Evolutionary conservation across 2,888 invertebrate species (phyloP).

Genomic region (Holacanthella duospinosa): DNA sequence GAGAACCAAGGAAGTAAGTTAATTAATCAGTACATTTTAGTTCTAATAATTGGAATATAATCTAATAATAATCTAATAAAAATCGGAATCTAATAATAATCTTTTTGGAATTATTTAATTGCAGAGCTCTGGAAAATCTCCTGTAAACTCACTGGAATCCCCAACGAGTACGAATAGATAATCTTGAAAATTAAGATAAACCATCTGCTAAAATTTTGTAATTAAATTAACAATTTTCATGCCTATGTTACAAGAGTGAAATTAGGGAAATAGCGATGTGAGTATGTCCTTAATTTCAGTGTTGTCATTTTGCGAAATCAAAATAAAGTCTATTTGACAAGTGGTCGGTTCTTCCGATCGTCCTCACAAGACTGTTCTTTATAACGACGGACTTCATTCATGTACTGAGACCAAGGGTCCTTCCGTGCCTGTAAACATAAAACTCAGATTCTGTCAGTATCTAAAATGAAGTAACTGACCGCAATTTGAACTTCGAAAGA

Average conservation of each 20-base stretch:
- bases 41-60: background rate
- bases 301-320: no score
- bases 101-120: no score
- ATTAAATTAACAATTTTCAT: no score
- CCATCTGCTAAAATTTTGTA: no score
- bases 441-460: background rate
- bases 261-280: no score
- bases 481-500: background rate
- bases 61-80: no score
- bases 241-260: no score
- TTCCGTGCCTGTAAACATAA: slow-evolving; percentile 47
- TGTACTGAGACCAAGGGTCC: slow-evolving; percentile 86
- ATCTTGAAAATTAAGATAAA: no score
- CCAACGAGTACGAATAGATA: no score
- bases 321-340: slow-evolving; percentile 72
- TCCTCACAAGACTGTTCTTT: slow-evolving; percentile 86
- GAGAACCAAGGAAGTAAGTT: background rate
- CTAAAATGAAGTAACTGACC: background rate
- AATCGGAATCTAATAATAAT: no score
- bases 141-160: background rate
- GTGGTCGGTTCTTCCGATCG: slow-evolving; percentile 72
- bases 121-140: background rate
- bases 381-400: slow-evolving; percentile 87
- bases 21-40: background rate
- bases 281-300: no score